Evolutionary conservation across 2,888 invertebrate genomes (phyloP), one percentile per base, ranked within the genome.

Genomic region (Chalcis sispes): DNA sequence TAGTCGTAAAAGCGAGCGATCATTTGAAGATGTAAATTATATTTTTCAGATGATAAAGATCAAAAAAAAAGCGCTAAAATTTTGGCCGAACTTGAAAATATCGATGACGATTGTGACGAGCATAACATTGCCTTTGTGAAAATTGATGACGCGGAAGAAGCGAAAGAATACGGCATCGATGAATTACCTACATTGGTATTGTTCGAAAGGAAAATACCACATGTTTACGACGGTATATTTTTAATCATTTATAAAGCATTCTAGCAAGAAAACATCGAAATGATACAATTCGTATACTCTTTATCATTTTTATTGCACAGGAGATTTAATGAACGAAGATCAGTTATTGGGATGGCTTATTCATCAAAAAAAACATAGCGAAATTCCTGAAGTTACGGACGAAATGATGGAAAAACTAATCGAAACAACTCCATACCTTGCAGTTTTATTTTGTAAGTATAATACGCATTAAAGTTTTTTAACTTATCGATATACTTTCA

Each of bases 321-420:
- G 97, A 79, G 95, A 97, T 89, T 89, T 97, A 71, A 93, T 94
- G 91, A 96, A 97, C 86, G 97, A 97, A 90, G 96, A 97, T 75
- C 95, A 95, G 82, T 90, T 97, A 1, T 90, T 97, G 46, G 96
- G 96, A 65, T 97, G 97, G 97, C 89, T 97, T 81, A 90, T 96
- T 29, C 96, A 97, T 88, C 97, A 97, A 86, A 96, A 96, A 87
- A 93, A 95, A 80, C 95, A 96, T 87, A 94, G 95, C 74, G 96
- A 97, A 90, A 97, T 97, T 82, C 96, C 97, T 59, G 96, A 96
- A 89, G 93, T 97, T 25, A 97, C 96, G 8, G 95, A 96, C 86
- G 96, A 96, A 90, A 96, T 96, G 95, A 95, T 97, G 92, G 96
- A 97, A 83, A 95, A 95, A 86, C 91, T 97, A 52, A 94, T 97